Evolutionary conservation across 2,888 invertebrate species (phyloP).

Genomic region (Eristalis arbustorum): DNA sequence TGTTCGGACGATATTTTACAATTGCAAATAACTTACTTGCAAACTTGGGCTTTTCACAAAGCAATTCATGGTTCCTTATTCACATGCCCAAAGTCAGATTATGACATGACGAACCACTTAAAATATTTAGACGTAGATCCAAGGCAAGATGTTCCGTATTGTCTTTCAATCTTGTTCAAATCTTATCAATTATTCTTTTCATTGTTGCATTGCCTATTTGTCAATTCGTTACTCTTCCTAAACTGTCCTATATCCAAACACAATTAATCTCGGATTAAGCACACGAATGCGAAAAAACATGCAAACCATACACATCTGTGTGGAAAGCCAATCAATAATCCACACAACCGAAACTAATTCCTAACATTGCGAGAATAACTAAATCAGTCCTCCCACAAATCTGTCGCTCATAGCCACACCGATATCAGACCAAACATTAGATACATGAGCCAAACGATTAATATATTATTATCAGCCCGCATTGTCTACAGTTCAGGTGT

Average conservation of each 20-base stretch:
- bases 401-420: background rate
- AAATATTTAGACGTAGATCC: no score
- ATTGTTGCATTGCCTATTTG: no score
- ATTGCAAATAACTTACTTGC: no score
- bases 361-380: background rate
- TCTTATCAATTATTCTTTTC: no score
- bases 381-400: constrained; percentile 5
- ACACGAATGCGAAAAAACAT: background rate
- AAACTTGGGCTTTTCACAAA: no score
- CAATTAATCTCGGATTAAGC: background rate
- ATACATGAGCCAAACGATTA: constrained; percentile 18
- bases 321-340: background rate
- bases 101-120: no score
- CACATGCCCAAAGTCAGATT: no score
- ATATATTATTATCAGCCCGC: constrained; percentile 19
- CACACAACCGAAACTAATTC: background rate
- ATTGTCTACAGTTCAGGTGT: constrained; percentile 21
- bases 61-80: no score
- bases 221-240: no score
- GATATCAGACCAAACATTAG: constrained; percentile 1
- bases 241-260: background rate
- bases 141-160: no score
- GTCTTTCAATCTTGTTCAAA: no score
- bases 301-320: background rate
- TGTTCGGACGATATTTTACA: no score